Base-by-base conservation (phyloP, 2,797 vertebrate species). In the Acanthornis magna region DNA sequence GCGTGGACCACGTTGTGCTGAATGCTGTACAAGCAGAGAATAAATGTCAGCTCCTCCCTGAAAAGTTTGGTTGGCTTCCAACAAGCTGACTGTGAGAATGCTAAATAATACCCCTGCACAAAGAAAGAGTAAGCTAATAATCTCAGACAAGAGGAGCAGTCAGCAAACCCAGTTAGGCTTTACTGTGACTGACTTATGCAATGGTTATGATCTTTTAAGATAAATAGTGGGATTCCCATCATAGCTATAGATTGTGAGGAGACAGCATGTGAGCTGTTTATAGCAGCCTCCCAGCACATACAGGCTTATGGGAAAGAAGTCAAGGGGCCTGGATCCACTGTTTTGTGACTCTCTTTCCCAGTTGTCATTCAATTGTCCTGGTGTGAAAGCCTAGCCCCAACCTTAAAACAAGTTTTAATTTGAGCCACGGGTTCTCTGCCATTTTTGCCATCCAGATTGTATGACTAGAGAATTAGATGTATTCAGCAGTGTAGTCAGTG, bases 51-150 rank as follows among this genome's bases (percentile, higher is more conserved):
- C 34, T 4, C 20, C 11, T 92, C 61, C 51, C 36, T 76, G 68
- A 71, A 76, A 89, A 53, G 21, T 68, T 9, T 88, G 34, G 5
- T 58, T 83, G 66, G 5, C 40, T 83, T 94, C 73, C 73, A 78
- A 19, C 9, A 72, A 58, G 74, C 66, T 91, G 70, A 61, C 77
- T 95, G 8, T 90, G 60, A 88, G 67, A 79, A 71, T 88, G 68
- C 75, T 84, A 93, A 88, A 47, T 84, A 88, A 96, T 91, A 61
- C 50, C 54, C 65, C 36, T 4, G 3, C 87, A 75, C 29, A 84
- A 80, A 83, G 42, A 82, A 83, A 63, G 66, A 67, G 67, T 76
- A 94, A 79, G 53, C 47, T 91, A 79, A 91, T 48, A 91, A 81
- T 84, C 63, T 72, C 89, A 83, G 42, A 47, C 18, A 51, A 62